A percentile compares a stretch with the other conserved stretches of the same genome.
Evolutionary conservation across 1,140 invertebrate species (phyloP).

Genomic region (Drosophila suzukii): DNA sequence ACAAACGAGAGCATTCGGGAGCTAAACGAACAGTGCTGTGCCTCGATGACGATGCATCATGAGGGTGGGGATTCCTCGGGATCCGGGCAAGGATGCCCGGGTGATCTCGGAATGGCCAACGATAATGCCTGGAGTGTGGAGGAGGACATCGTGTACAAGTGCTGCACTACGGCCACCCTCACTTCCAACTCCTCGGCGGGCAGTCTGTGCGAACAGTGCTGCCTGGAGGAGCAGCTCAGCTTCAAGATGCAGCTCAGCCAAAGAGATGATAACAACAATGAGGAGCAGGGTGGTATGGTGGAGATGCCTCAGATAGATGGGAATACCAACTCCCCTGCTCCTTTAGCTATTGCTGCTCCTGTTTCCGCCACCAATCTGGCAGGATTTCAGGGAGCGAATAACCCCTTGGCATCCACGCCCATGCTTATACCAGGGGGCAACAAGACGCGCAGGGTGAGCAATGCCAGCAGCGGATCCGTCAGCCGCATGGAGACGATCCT

Average conservation of each 20-base stretch:
- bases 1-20: slow-evolving; percentile 78
- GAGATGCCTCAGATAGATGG: not conserved
- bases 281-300: not conserved
- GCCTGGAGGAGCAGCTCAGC: slow-evolving; percentile 66
- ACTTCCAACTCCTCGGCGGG: slow-evolving; percentile 21
- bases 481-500: slow-evolving; percentile 91
- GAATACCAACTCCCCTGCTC: not conserved
- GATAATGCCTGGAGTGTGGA: slow-evolving; percentile 81
- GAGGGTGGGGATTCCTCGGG: slow-evolving; percentile 1
- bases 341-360: not conserved
- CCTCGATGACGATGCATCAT: slow-evolving; percentile 38
- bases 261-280: slow-evolving; percentile 62
- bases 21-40: slow-evolving; percentile 75
- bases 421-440: slow-evolving; percentile 22
- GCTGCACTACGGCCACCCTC: slow-evolving; percentile 47
- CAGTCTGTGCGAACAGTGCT: slow-evolving; percentile 67
- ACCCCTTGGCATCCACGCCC: not conserved
- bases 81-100: not conserved
- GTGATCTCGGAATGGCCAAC: slow-evolving; percentile 32
- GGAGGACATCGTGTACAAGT: slow-evolving; percentile 77
- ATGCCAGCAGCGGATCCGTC: slow-evolving; percentile 86
- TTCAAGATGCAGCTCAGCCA: slow-evolving; percentile 59
- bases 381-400: not conserved
- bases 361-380: not conserved
- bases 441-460: slow-evolving; percentile 83